These are phyloP conservation scores for Colistium nudipinnis DNA, from an alignment of 2,113 vertebrate species.

Conservation along the genomic window DNA sequence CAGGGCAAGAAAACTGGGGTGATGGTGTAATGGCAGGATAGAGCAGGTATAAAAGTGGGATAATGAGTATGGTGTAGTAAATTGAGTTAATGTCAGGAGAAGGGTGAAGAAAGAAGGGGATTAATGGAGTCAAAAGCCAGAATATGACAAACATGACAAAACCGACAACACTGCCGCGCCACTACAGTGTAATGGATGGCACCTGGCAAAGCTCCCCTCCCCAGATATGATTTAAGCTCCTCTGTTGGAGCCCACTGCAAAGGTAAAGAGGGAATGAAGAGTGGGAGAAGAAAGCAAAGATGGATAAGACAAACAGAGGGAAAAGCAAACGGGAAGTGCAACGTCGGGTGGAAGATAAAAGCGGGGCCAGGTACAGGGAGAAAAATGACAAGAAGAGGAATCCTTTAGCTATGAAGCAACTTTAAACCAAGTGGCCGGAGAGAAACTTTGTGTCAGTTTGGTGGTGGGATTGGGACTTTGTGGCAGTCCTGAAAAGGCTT, in stretches of 20 bases:
- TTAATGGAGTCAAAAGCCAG: conserved; percentile 45
- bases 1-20: conserved; percentile 12
- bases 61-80: conserved; percentile 51
- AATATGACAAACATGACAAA: conserved; percentile 26
- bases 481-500: conserved; percentile 52
- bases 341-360: conserved; percentile 58
- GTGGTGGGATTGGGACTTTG: conserved; percentile 57
- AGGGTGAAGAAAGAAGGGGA: conserved; percentile 22
- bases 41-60: conserved; percentile 48
- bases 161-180: conserved; percentile 31
- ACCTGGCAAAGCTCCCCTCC: conserved; percentile 46
- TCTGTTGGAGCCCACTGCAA: conserved; percentile 50
- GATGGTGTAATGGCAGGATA: conserved; percentile 1
- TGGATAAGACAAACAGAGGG: conserved; percentile 47
- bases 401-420: conserved; percentile 40
- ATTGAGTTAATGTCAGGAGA: conserved; percentile 43
- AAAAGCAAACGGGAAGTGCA: conserved; percentile 54
- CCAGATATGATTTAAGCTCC: conserved; percentile 65
- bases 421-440: conserved; percentile 68
- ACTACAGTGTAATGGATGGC: conserved; percentile 44
- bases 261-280: conserved; percentile 58
- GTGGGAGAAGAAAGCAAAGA: conserved; percentile 50
- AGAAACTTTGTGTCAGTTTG: conserved; percentile 64
- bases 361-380: conserved; percentile 52
- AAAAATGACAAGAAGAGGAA: conserved; percentile 54